phyloP scores from a whole-genome alignment of 2,797 vertebrate genomes.

The Salmo trutta region DNA sequence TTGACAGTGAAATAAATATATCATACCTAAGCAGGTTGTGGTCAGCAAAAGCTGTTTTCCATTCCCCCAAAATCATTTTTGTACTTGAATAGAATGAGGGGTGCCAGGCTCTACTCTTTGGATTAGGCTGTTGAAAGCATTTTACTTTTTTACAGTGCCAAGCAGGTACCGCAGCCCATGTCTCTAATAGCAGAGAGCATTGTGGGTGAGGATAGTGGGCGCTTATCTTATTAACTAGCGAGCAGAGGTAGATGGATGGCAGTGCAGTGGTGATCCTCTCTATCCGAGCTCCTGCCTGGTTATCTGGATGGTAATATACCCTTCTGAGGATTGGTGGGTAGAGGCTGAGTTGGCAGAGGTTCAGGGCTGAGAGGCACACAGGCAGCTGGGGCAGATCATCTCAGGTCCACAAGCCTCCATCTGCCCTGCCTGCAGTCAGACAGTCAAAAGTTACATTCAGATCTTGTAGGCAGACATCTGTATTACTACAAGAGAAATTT shows the following conservation, averaged over 20 bases:
- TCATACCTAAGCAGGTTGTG: constrained; percentile 51
- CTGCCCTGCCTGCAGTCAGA: no score
- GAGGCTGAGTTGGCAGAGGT: no score
- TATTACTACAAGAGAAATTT: no score
- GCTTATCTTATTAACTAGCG: constrained; percentile 16
- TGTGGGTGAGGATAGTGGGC: constrained; percentile 26
- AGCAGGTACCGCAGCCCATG: constrained; percentile 9
- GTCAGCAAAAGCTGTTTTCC: constrained; percentile 63
- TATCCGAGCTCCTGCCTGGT: constrained; percentile 27
- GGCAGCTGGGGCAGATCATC: not conserved
- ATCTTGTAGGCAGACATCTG: no score
- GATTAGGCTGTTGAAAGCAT: constrained; percentile 44
- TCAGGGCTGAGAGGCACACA: not conserved
- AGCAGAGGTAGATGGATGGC: constrained; percentile 24
- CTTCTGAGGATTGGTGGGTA: no score
- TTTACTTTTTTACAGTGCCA: constrained; percentile 13
- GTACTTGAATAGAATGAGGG: constrained; percentile 47
- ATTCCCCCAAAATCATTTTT: constrained; percentile 26
- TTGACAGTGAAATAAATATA: constrained; percentile 68
- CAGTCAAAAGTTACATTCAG: no score
- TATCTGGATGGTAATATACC: constrained; percentile 3
- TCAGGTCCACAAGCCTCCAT: not conserved
- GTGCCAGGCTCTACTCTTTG: constrained; percentile 39
- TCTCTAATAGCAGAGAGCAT: constrained; percentile 1
- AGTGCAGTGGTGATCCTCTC: constrained; percentile 20